Evolutionary conservation across 2,113 vertebrate genomes (phyloP).

Genomic region (Bostrychus sinensis): DNA sequence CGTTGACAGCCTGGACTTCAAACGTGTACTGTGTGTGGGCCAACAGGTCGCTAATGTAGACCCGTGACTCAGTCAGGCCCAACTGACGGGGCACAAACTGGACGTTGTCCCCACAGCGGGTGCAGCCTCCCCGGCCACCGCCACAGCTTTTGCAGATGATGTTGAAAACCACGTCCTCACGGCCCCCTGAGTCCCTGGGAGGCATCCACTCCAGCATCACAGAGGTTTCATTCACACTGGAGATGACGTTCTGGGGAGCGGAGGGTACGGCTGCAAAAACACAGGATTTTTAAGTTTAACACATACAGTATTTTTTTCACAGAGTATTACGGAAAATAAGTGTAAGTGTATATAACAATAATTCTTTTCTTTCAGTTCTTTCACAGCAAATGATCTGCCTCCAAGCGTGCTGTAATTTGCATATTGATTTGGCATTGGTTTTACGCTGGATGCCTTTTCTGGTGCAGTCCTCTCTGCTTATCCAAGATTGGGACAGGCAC

Average conservation of each 20-base stretch:
- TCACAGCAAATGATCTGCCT: too few relatives aligned
- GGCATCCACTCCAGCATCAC: conserved; percentile 94
- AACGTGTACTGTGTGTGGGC: conserved; percentile 99
- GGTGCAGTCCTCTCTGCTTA: too few relatives aligned
- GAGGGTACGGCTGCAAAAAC: conserved; percentile 88
- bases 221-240: conserved; percentile 95
- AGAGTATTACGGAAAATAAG: too few relatives aligned
- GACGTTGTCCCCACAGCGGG: conserved; percentile 95
- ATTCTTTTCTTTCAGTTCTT: too few relatives aligned
- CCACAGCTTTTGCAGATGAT: conserved; percentile 98
- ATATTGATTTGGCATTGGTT: too few relatives aligned
- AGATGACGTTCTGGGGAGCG: conserved; percentile 89
- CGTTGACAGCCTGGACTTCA: conserved; percentile 97
- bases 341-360: too few relatives aligned
- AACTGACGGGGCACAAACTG: conserved; percentile 95
- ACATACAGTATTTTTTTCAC: too few relatives aligned
- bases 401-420: too few relatives aligned
- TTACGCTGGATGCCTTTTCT: too few relatives aligned
- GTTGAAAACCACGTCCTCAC: conserved; percentile 95
- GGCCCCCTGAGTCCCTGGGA: conserved; percentile 88
- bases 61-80: conserved; percentile 88
- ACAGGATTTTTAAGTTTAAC: not conserved
- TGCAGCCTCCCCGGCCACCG: conserved; percentile 89
- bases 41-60: conserved; percentile 95
- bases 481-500: too few relatives aligned